Percentiles rank a stretch among this genome's conserved stretches.
Conservation (phyloP, 2,797 vertebrate genomes). For the Otus scops region DNA sequence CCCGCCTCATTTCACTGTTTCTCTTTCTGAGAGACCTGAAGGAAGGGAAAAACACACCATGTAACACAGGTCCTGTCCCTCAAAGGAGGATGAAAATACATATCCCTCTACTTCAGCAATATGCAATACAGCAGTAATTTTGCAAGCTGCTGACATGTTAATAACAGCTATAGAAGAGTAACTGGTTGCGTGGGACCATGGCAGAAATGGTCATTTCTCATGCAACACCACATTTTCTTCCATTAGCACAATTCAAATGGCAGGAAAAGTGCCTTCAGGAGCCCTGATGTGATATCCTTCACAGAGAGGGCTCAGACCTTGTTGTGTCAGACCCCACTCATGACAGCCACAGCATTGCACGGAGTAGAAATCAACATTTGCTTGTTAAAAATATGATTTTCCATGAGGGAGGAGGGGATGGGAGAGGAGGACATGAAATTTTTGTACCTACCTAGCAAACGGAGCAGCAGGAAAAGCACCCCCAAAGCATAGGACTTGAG, state of each 20-base stretch:
- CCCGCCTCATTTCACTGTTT: background rate
- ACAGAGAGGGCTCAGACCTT: background rate
- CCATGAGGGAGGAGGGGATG: background rate
- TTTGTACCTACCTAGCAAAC: constrained; percentile 87
- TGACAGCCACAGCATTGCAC: accelerated
- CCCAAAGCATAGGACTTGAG: constrained; percentile 97
- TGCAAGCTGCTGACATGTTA: constrained; percentile 11
- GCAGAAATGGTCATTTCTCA: background rate
- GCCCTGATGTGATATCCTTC: background rate
- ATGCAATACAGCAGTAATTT: background rate
- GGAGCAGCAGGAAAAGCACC: constrained; percentile 92
- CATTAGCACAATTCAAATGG: background rate
- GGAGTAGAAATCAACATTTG: background rate
- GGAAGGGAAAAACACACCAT: background rate
- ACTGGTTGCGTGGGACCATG: background rate
- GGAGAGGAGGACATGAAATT: background rate
- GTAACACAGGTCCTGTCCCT: background rate
- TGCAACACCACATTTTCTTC: background rate
- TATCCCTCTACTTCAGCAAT: background rate
- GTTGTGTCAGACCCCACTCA: background rate
- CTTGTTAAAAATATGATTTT: background rate
- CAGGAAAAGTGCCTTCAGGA: background rate
- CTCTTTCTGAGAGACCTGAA: background rate
- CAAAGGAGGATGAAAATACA: background rate
- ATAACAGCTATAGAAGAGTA: background rate